Base-by-base conservation (phyloP, 2,888 invertebrate species). In the Dynastes grantii region DNA sequence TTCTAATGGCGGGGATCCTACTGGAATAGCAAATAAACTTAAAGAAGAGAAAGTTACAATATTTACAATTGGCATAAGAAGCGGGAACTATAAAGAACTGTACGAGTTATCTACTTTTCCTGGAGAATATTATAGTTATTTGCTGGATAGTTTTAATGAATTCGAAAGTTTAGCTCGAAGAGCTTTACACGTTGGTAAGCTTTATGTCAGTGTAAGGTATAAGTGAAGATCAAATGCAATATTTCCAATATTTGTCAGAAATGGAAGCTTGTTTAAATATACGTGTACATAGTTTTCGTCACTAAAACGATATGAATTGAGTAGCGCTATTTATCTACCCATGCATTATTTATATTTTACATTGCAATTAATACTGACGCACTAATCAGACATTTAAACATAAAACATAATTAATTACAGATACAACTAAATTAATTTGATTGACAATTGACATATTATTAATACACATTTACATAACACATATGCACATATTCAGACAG, bases 1-100 rank as follows among this genome's bases (percentile, higher is more conserved):
- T 85, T 93, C 93, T 5, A 94, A 93, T 85, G 93, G 93, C 1
- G 93, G 92, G 0, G 92, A 93, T 87, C 94, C 94, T 0, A 88
- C 92, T 8, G 91, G 92, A 0, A 89, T 92, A 1, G 93, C 94
- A 0, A 88, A 89, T 63, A 87, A 90, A 58, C 86, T 94, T 3
- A 91, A 92, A 83, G 88, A 90, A 49, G 85, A 89, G 13, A 89
- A 90, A 51, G 89, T 90, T 0, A 90, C 89, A 1, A 90, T 92
- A 76, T 91, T 92, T 81, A 91, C 92, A 0, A 89, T 91, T 76
- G 91, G 93, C 1, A 93, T 94, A 76, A 89, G 90, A 81, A 92
- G 92, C 82, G 94, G 94, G 13, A 94, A 94, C 85, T 91, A 91
- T 51, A 89, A 89, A 77, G 92, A 93, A 82, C 87, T 94, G 29